Percentiles rank a stretch among this genome's conserved stretches.
Conservation (phyloP, 2,113 vertebrate genomes). For the Lophochroa leadbeateri region DNA sequence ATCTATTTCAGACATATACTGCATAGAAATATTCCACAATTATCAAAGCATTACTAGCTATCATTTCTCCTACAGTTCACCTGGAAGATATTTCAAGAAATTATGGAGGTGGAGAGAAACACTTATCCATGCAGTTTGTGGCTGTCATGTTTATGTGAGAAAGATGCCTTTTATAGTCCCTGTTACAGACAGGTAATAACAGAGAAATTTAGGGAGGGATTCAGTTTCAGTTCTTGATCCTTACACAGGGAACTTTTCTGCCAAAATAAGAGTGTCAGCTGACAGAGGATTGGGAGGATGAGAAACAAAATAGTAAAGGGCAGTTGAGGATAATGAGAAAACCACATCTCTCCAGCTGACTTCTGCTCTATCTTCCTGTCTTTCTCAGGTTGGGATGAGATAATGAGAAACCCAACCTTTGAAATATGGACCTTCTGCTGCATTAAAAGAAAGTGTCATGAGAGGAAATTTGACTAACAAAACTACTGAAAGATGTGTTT, state of each 20-base stretch:
- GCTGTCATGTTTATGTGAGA: not conserved
- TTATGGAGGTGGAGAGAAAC: not conserved
- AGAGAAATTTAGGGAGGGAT: not conserved
- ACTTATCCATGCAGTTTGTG: not conserved
- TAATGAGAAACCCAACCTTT: constrained; percentile 63
- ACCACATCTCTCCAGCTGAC: constrained; percentile 12
- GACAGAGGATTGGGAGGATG: not conserved
- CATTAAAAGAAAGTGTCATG: constrained; percentile 4
- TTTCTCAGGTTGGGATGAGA: constrained; percentile 33
- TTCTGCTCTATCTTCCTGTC: not conserved
- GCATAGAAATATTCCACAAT: not conserved
- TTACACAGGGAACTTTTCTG: not conserved
- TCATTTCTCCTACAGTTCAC: not conserved
- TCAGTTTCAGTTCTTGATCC: not conserved
- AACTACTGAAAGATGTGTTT: not conserved
- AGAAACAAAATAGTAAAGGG: constrained; percentile 42
- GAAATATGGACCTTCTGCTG: constrained; percentile 44
- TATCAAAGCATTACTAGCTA: not conserved
- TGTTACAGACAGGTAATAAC: not conserved
- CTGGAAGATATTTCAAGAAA: constrained; percentile 7
- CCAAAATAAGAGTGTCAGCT: constrained; percentile 16
- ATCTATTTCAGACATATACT: not conserved
- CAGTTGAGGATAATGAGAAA: constrained; percentile 65
- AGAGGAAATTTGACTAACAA: constrained; percentile 36
- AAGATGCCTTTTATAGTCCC: not conserved